Evolutionary conservation across 2,113 vertebrate species (phyloP).

Genomic region (Leucoraja erinaceus): DNA sequence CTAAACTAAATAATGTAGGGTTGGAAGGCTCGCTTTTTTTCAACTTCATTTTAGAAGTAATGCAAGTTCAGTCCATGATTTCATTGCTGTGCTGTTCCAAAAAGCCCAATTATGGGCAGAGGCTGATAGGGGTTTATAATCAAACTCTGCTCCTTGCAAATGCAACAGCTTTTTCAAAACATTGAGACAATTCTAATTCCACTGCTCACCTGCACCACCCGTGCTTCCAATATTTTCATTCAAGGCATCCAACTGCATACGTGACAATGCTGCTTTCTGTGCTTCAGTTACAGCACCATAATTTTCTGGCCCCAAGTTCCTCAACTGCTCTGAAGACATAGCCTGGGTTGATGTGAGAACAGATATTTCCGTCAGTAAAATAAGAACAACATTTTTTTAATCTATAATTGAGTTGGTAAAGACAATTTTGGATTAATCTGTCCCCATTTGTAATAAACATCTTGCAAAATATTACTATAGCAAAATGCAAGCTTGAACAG

Average conservation of each 20-base stretch:
- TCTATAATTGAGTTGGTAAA: background rate
- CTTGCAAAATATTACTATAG: background rate
- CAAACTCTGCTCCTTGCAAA: background rate
- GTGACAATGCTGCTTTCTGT: background rate
- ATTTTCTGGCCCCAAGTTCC: constrained; percentile 11
- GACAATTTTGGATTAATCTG: background rate
- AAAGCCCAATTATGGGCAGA: background rate
- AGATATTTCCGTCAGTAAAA: background rate
- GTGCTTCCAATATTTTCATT: background rate
- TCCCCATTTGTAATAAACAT: too few species aligned
- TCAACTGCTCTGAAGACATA: background rate
- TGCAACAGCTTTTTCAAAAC: background rate
- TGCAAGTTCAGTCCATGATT: background rate
- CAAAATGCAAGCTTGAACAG: background rate
- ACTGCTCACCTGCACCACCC: background rate
- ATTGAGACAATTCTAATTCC: background rate
- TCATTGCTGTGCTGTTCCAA: background rate
- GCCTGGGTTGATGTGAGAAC: background rate
- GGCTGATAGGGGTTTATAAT: background rate
- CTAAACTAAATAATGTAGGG: background rate
- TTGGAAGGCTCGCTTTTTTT: background rate
- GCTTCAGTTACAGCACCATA: background rate
- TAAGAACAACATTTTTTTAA: background rate
- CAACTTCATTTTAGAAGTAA: too few species aligned
- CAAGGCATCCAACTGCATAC: background rate